Conservation (phyloP, 2,888 invertebrate species). For the Celastrina argiolus region DNA sequence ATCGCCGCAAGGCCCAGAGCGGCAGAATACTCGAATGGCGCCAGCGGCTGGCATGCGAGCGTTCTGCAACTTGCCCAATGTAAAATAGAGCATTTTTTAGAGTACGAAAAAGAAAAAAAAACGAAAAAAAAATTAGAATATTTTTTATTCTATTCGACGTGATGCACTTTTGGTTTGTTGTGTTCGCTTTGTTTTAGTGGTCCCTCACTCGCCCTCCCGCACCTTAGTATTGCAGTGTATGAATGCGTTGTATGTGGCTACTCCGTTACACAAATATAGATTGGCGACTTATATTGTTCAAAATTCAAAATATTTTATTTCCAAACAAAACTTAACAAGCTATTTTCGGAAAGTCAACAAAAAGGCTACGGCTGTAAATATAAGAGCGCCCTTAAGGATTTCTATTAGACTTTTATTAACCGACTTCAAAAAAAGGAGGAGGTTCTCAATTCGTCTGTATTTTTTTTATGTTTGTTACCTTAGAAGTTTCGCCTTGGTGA, state of each 20-base stretch:
- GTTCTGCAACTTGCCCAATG: constrained; percentile 62
- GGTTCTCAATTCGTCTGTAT: too few relatives aligned
- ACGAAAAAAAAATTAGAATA: constrained; percentile 57
- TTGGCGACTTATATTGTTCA: background rate
- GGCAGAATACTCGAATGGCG: constrained; percentile 64
- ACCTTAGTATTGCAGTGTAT: constrained; percentile 45
- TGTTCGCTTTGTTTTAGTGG: constrained; percentile 71
- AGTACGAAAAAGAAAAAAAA: constrained; percentile 55
- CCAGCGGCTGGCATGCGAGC: constrained; percentile 51
- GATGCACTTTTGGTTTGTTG: constrained; percentile 73
- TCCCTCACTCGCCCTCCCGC: constrained; percentile 52
- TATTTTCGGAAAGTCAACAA: too few relatives aligned
- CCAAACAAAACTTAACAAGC: too few relatives aligned
- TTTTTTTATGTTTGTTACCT: too few relatives aligned
- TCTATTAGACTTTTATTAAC: too few relatives aligned
- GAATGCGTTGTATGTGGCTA: constrained; percentile 17
- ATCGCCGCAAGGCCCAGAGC: constrained; percentile 44
- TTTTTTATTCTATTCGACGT: constrained; percentile 61
- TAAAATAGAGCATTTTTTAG: constrained; percentile 69
- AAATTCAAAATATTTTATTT: background rate
- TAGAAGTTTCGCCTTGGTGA: too few relatives aligned
- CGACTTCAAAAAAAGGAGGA: too few relatives aligned
- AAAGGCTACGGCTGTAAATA: too few relatives aligned
- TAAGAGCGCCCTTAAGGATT: too few relatives aligned
- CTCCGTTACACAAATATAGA: background rate